A percentile compares a stretch with the other conserved stretches of the same genome.
These are phyloP conservation scores for Coilia nasus DNA, from an alignment of 2,797 vertebrate species.

Conservation along the genomic window DNA sequence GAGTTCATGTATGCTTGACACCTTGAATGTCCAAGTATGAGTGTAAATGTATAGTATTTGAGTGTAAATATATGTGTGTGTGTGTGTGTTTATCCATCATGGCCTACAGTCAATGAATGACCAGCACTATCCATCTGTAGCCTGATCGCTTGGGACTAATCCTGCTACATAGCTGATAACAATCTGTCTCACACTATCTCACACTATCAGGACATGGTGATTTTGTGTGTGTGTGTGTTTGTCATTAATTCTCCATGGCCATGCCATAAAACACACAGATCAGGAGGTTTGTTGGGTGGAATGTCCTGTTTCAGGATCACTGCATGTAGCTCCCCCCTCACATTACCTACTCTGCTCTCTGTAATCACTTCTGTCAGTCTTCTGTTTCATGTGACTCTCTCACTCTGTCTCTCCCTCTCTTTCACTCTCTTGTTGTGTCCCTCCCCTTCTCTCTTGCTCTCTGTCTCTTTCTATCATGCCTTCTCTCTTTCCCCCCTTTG, in stretches of 20 bases:
- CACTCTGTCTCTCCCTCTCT: too few relatives aligned
- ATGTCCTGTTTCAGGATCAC: background rate
- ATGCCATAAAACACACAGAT: background rate
- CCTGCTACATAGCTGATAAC: background rate
- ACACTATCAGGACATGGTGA: background rate
- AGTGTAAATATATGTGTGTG: background rate
- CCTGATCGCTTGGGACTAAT: background rate
- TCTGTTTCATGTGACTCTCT: background rate
- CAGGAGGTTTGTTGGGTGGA: background rate
- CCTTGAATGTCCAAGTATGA: background rate
- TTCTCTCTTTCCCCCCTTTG: too few relatives aligned
- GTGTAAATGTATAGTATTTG: background rate
- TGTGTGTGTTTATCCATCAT: conserved; percentile 4
- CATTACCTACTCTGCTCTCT: background rate
- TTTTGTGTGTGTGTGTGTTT: background rate
- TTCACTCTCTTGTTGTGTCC: too few relatives aligned
- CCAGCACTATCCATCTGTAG: conserved; percentile 4
- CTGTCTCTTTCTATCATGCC: too few relatives aligned
- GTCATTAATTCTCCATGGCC: background rate
- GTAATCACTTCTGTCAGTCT: background rate
- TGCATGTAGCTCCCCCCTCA: background rate
- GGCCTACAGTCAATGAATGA: conserved; percentile 4
- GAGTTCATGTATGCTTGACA: background rate
- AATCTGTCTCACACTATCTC: background rate
- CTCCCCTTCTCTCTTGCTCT: too few relatives aligned